Conservation (phyloP, 2,888 invertebrate genomes). For the Mamestra brassicae region DNA sequence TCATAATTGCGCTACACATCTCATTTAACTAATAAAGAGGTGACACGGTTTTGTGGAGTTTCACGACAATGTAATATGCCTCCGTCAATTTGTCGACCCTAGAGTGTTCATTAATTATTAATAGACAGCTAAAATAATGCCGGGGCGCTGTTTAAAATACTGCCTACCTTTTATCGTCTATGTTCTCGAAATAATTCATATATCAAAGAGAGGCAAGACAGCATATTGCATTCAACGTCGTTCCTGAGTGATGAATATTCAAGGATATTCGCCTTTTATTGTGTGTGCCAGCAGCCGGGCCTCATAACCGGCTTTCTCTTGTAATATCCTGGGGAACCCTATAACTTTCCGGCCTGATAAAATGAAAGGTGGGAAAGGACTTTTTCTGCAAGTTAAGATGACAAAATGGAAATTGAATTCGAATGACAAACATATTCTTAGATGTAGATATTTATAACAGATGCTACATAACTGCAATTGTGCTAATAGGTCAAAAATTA, state of each 20-base stretch:
- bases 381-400: slow-evolving; percentile 11
- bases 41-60: slow-evolving; percentile 55
- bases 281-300: slow-evolving; percentile 50
- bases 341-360: slow-evolving; percentile 38
- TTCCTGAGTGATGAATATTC: slow-evolving; percentile 61
- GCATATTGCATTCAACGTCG: slow-evolving; percentile 55
- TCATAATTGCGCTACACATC: slow-evolving; percentile 53
- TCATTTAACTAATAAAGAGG: slow-evolving; percentile 58
- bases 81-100: slow-evolving; percentile 33
- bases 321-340: slow-evolving; percentile 52
- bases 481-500: slow-evolving; percentile 66
- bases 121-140: slow-evolving; percentile 34
- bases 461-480: slow-evolving; percentile 46
- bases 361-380: slow-evolving; percentile 26
- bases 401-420: slow-evolving; percentile 1
- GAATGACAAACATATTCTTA: slow-evolving; percentile 1
- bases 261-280: slow-evolving; percentile 62
- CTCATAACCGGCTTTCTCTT: slow-evolving; percentile 54
- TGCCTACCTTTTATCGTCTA: slow-evolving; percentile 26
- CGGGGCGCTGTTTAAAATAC: slow-evolving; percentile 39
- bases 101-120: slow-evolving; percentile 44
- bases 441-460: slow-evolving; percentile 36
- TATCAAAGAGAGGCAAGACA: slow-evolving; percentile 45
- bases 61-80: slow-evolving; percentile 30
- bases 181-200: slow-evolving; percentile 44